phyloP scores from a whole-genome alignment of 2,113 vertebrate genomes.

The Apodemus sylvaticus region DNA sequence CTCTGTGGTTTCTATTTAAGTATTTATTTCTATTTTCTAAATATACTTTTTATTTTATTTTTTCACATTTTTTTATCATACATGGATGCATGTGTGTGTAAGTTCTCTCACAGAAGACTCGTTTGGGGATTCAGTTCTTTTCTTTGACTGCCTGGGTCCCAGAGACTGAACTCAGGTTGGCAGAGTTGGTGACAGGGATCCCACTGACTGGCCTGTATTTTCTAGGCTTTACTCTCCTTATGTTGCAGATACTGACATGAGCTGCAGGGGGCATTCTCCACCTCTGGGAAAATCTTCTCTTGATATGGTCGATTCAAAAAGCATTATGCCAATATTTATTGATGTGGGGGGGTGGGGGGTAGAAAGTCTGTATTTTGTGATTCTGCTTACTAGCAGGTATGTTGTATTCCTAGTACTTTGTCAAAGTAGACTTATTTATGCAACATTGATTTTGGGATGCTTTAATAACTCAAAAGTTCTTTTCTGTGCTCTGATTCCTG shows the following conservation, averaged over 20 bases:
- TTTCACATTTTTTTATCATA: neutral
- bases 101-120: neutral
- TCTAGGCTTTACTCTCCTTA: neutral
- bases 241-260: neutral
- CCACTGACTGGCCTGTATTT: neutral
- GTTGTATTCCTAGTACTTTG: neutral
- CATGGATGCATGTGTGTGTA: fast-evolving
- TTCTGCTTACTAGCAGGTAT: neutral
- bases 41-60: neutral
- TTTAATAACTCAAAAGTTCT: constrained; percentile 57
- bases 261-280: neutral
- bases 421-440: constrained; percentile 37
- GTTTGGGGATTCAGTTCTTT: neutral
- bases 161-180: neutral
- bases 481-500: constrained; percentile 27
- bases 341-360: neutral
- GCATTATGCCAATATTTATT: neutral
- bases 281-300: neutral
- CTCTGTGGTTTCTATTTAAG: neutral
- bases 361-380: neutral
- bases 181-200: neutral
- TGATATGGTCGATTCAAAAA: constrained; percentile 13
- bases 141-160: neutral
- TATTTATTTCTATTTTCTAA: neutral
- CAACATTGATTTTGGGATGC: neutral